A percentile compares a stretch with the other conserved stretches of the same genome.
Conservation (phyloP, 2,797 vertebrate genomes). For the Brachyalestes nurse region DNA sequence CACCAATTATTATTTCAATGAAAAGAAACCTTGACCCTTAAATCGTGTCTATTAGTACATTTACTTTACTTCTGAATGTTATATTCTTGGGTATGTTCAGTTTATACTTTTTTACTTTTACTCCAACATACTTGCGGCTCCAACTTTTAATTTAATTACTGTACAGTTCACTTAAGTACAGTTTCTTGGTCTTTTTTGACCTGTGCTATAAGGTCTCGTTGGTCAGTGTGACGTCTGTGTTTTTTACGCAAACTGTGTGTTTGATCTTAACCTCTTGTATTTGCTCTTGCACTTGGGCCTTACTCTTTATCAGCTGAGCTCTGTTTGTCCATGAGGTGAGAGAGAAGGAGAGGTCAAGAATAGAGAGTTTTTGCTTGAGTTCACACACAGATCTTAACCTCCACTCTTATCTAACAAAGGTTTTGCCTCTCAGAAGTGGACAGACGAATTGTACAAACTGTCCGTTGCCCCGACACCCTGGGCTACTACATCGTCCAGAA, state of each 20-base stretch:
- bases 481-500: slow-evolving; percentile 11
- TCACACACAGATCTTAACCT: neutral
- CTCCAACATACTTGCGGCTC: no score
- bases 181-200: no score
- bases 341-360: neutral
- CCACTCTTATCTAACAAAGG: slow-evolving; percentile 4
- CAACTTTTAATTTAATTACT: no score
- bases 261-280: slow-evolving; percentile 1
- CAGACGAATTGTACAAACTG: slow-evolving; percentile 9
- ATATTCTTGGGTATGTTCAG: no score
- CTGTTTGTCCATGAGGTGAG: neutral
- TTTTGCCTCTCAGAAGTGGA: slow-evolving; percentile 4
- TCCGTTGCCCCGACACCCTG: neutral
- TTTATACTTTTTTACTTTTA: no score
- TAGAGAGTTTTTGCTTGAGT: neutral
- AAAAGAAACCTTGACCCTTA: no score
- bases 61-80: no score
- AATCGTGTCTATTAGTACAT: no score
- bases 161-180: no score
- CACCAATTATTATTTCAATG: no score
- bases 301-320: slow-evolving; percentile 33
- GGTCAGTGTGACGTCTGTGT: neutral
- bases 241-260: neutral
- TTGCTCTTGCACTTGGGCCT: slow-evolving; percentile 4
- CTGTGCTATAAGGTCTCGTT: neutral